Percentiles rank a stretch among this genome's conserved stretches.
Conservation (phyloP, 92 coral and sea anemone species). For the Zoanthus sansibaricus region DNA sequence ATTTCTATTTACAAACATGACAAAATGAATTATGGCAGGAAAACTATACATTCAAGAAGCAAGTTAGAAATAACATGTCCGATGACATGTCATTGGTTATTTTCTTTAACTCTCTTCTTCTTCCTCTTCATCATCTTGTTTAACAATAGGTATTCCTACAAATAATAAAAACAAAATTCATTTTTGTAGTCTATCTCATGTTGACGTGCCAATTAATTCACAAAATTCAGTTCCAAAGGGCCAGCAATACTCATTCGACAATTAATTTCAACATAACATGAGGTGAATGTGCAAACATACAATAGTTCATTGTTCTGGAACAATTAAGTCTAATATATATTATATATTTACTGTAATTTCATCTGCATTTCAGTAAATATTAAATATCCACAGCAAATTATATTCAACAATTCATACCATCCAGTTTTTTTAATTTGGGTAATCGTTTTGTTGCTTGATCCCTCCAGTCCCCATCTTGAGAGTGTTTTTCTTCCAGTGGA, state of each 20-base stretch:
- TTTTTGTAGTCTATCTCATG: not conserved
- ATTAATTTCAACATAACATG: no score
- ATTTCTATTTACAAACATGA: no score
- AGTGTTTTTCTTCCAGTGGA: slow-evolving; percentile 94
- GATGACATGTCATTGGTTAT: no score
- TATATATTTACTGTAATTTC: not conserved
- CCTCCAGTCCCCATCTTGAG: slow-evolving; percentile 89
- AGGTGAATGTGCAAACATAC: no score
- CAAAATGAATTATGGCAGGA: no score
- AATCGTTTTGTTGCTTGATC: slow-evolving; percentile 78
- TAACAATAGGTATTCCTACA: slow-evolving; percentile 88
- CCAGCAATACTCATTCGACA: no score
- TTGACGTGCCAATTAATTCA: no score
- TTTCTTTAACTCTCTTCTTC: slow-evolving; percentile 63
- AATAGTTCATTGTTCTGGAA: no score
- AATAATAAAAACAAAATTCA: not conserved
- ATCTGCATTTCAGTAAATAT: not conserved
- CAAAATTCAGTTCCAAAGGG: not conserved
- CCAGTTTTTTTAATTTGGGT: slow-evolving; percentile 83
- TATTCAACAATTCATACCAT: slow-evolving; percentile 64
- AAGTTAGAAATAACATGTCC: no score
- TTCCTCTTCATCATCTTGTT: slow-evolving; percentile 91
- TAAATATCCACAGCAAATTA: not conserved
- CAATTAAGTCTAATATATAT: no score
- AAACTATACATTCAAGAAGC: no score